Percentiles rank a stretch among this genome's conserved stretches.
Evolutionary conservation across 2,797 vertebrate species (phyloP).

Genomic region (Gobionotothen gibberifrons): DNA sequence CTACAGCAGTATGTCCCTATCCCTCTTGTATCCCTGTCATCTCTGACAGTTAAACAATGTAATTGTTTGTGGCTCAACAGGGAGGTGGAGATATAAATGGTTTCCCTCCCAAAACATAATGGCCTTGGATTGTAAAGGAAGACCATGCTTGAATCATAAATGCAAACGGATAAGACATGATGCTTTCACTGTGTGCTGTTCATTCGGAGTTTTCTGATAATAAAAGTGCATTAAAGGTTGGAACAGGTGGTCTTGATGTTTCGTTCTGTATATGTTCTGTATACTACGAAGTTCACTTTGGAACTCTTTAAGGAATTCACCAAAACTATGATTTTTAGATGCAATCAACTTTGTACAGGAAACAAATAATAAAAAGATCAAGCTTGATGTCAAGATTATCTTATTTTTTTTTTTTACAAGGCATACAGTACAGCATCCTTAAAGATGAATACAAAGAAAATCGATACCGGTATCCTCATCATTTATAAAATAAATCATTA

Average conservation of each 20-base stretch:
- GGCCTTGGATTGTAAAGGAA: constrained; percentile 27
- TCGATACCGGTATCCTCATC: not conserved
- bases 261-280: too few relatives aligned
- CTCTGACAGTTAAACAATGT: constrained; percentile 47
- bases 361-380: not conserved
- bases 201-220: not conserved
- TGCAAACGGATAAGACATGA: constrained; percentile 2
- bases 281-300: not conserved
- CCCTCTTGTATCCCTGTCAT: constrained; percentile 50
- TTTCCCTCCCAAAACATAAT: constrained; percentile 48
- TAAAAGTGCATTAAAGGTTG: not conserved
- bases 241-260: not conserved
- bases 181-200: not conserved
- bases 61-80: constrained; percentile 33
- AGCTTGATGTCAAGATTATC: not conserved
- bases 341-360: not conserved
- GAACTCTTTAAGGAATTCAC: not conserved
- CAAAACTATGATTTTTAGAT: not conserved
- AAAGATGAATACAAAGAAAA: not conserved
- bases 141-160: constrained; percentile 22
- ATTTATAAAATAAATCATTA: constrained; percentile 10
- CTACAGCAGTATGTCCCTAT: constrained; percentile 36
- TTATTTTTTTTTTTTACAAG: not conserved
- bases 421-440: too few relatives aligned
- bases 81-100: constrained; percentile 42